Percentiles rank a stretch among this genome's conserved stretches.
These are phyloP conservation scores for Macquaria ambigua DNA, from an alignment of 2,113 vertebrate species.

Conservation along the genomic window DNA sequence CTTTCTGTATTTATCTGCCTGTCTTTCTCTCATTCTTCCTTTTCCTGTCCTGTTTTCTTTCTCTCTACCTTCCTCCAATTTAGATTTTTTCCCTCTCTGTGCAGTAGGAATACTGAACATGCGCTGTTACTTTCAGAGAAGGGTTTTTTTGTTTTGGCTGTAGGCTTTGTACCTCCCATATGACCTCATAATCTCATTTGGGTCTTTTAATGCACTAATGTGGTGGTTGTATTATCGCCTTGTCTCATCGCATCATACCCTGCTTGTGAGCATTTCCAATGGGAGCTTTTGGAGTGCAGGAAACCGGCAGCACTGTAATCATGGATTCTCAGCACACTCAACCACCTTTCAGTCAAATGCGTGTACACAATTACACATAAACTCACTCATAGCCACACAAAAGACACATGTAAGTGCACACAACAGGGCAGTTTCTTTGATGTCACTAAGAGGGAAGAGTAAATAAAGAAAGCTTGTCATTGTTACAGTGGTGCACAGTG, in stretches of 20 bases:
- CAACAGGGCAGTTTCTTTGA: slow-evolving; percentile 51
- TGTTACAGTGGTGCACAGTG: slow-evolving; percentile 47
- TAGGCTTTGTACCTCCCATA: slow-evolving; percentile 55
- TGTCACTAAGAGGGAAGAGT: slow-evolving; percentile 45
- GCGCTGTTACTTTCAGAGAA: slow-evolving; percentile 33
- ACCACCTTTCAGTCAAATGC: slow-evolving; percentile 39
- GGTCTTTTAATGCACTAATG: slow-evolving; percentile 74
- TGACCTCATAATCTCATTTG: slow-evolving; percentile 78
- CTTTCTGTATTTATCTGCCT: slow-evolving; percentile 26
- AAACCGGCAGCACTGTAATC: slow-evolving; percentile 56
- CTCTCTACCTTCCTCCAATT: slow-evolving; percentile 13
- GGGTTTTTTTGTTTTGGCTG: slow-evolving; percentile 62
- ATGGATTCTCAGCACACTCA: slow-evolving; percentile 51
- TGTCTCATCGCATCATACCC: slow-evolving; percentile 70
- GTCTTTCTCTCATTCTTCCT: neutral
- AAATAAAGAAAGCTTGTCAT: slow-evolving; percentile 62
- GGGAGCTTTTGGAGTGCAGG: slow-evolving; percentile 50
- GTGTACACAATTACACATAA: slow-evolving; percentile 37
- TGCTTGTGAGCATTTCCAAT: slow-evolving; percentile 58
- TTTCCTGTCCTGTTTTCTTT: neutral
- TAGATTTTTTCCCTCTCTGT: neutral
- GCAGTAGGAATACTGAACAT: slow-evolving; percentile 35
- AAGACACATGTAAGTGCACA: slow-evolving; percentile 44
- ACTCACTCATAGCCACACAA: slow-evolving; percentile 10
- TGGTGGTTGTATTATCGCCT: slow-evolving; percentile 67